A percentile compares a stretch with the other conserved stretches of the same genome.
phyloP scores from a whole-genome alignment of 2,888 invertebrate genomes.

The Empis stercorea region DNA sequence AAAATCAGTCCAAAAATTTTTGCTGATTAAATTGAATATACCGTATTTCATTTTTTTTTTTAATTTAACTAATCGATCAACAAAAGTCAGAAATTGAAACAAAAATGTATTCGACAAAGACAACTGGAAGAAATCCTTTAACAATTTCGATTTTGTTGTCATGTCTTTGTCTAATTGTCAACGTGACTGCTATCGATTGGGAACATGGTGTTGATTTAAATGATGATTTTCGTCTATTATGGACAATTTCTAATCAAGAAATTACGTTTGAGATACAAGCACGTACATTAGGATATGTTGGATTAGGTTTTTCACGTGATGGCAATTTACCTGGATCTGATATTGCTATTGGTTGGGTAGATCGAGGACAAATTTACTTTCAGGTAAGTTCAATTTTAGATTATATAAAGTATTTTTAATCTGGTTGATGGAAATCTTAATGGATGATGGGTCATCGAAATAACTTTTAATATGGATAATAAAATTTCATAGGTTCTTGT shows the following conservation, averaged over 20 bases:
- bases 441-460: too few species aligned
- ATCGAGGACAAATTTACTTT: conserved; percentile 58
- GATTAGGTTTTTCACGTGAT: conserved; percentile 65
- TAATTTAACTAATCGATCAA: too few species aligned
- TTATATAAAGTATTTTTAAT: background rate
- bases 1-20: too few species aligned
- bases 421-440: background rate
- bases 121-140: too few species aligned
- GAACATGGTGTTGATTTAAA: conserved; percentile 38
- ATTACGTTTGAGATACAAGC: conserved; percentile 68
- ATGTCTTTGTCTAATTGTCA: too few species aligned
- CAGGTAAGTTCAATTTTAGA: conserved; percentile 57
- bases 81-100: too few species aligned
- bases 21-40: too few species aligned
- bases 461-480: too few species aligned
- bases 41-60: too few species aligned
- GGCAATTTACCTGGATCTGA: conserved; percentile 67
- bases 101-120: too few species aligned
- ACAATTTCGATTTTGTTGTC: too few species aligned
- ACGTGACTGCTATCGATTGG: conserved; percentile 31
- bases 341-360: conserved; percentile 76
- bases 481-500: too few species aligned
- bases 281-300: conserved; percentile 66
- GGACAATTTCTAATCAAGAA: conserved; percentile 54
- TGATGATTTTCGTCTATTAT: conserved; percentile 44